These are phyloP conservation scores for Schizotus pectinicornis DNA, from an alignment of 2,888 invertebrate genomes.

Conservation along the genomic window DNA sequence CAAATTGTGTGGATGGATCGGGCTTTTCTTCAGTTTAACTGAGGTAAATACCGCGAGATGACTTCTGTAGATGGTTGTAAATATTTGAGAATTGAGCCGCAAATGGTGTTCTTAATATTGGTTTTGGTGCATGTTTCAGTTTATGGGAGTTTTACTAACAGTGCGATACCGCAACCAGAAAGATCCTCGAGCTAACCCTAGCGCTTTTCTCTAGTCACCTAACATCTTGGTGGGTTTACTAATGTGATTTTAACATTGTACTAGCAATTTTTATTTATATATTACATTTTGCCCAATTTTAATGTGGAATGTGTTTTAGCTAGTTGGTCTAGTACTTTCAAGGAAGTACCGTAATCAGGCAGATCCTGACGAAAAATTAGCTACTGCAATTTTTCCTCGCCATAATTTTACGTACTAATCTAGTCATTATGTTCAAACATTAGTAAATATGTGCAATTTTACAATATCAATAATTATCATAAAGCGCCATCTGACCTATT, in stretches of 20 bases:
- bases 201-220: conserved; percentile 90
- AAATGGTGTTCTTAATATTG: background rate
- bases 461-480: no score
- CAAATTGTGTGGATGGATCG: conserved; percentile 89
- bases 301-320: conserved; percentile 60
- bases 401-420: conserved; percentile 57
- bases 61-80: background rate
- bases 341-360: conserved; percentile 82
- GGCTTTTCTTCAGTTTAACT: conserved; percentile 95
- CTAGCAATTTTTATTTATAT: conserved; percentile 13
- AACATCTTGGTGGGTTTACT: conserved; percentile 47
- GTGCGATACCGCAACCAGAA: conserved; percentile 98
- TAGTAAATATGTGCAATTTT: conserved; percentile 1
- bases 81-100: background rate
- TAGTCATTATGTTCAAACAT: conserved; percentile 40
- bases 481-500: conserved; percentile 7
- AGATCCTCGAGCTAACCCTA: conserved; percentile 95
- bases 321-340: conserved; percentile 82
- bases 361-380: conserved; percentile 75
- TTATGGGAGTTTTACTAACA: conserved; percentile 96
- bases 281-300: conserved; percentile 7
- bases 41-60: conserved; percentile 72
- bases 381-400: conserved; percentile 74
- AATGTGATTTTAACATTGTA: conserved; percentile 11
- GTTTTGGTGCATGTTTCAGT: conserved; percentile 69